Percentiles rank a stretch among this genome's conserved stretches.
Conservation (phyloP, 2,797 vertebrate genomes). For the Pantherophis alleghaniensis region DNA sequence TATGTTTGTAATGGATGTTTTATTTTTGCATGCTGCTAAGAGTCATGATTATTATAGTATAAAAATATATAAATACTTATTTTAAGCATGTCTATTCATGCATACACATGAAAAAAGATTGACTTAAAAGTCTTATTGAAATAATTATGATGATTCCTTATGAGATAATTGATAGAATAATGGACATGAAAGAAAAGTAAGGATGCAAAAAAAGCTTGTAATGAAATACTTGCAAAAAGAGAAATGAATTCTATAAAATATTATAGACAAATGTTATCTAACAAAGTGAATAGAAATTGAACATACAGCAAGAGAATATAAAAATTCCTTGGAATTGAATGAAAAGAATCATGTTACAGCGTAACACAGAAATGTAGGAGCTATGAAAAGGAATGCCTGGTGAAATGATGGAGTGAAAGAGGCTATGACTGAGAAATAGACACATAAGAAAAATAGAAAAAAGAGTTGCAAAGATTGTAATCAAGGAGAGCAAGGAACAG, state of each 20-base stretch:
- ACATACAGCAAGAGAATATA: neutral
- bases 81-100: neutral
- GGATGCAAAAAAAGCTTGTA: neutral
- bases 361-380: neutral
- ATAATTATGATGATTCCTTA: neutral
- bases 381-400: neutral
- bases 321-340: neutral
- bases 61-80: neutral
- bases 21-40: neutral
- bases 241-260: neutral
- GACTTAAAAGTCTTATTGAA: neutral
- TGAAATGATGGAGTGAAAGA: neutral
- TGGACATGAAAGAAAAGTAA: neutral
- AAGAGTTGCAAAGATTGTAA: neutral
- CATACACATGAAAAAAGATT: neutral
- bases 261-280: neutral
- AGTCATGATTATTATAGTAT: neutral
- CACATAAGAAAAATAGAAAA: neutral
- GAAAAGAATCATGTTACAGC: neutral
- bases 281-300: neutral
- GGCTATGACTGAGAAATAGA: neutral
- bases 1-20: neutral
- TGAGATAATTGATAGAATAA: neutral
- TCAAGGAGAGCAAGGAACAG: neutral
- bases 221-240: neutral